Evolutionary conservation across 2,888 invertebrate genomes (phyloP).

Genomic region (Andrena praecox): DNA sequence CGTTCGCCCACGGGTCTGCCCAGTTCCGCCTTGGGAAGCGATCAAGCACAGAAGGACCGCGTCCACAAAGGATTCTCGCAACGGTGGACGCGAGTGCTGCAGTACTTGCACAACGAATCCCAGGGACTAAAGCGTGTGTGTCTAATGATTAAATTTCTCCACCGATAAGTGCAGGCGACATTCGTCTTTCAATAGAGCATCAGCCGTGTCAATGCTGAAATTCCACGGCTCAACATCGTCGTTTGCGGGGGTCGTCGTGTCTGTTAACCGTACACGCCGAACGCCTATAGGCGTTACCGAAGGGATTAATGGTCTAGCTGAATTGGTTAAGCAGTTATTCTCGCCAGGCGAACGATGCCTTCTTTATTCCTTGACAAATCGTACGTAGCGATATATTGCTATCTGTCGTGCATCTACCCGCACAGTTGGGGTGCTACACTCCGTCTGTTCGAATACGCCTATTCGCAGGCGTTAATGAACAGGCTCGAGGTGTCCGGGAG

Average conservation of each 20-base stretch:
- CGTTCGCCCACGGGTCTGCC: conserved; percentile 51
- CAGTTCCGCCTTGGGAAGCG: conserved; percentile 47
- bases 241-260: no score
- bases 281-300: no score
- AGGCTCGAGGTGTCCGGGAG: conserved; percentile 6
- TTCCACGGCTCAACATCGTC: no score
- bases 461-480: not conserved
- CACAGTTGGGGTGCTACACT: not conserved
- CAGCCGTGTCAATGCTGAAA: no score
- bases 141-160: conserved; percentile 10
- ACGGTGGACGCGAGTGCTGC: not conserved
- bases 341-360: no score
- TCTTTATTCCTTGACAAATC: no score
- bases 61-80: not conserved
- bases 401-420: not conserved
- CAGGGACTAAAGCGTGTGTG: conserved; percentile 11
- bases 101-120: not conserved
- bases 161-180: not conserved
- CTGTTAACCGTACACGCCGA: no score
- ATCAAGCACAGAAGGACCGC: conserved; percentile 4
- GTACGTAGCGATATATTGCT: not conserved
- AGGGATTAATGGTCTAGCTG: no score
- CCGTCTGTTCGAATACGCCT: not conserved
- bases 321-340: no score
- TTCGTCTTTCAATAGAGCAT: not conserved